These are phyloP conservation scores for Ophion ventricosus DNA, from an alignment of 2,888 invertebrate species.

Conservation along the genomic window DNA sequence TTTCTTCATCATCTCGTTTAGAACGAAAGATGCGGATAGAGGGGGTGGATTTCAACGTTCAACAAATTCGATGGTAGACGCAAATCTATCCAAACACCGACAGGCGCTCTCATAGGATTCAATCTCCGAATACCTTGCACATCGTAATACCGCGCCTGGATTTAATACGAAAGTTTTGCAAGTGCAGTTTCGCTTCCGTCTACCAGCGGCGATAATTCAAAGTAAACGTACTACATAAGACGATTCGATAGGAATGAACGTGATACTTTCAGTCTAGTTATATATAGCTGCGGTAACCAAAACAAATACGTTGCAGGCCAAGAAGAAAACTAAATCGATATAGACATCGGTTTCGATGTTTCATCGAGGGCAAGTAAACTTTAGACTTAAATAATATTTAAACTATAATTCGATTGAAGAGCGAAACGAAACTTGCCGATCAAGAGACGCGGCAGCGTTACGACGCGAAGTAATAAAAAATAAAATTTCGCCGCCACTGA, in stretches of 20 bases:
- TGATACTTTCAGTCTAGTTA: neutral
- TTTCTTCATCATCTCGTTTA: conserved; percentile 77
- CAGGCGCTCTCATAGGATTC: conserved; percentile 40
- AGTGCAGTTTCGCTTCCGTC: neutral
- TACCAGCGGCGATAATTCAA: conserved; percentile 10
- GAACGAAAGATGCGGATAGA: conserved; percentile 25
- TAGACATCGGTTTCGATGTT: neutral
- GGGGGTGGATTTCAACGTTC: conserved; percentile 40
- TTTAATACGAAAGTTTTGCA: conserved; percentile 36
- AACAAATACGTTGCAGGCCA: no score
- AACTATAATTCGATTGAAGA: no score
- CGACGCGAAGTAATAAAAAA: no score
- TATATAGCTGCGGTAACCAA: neutral
- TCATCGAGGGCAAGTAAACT: no score
- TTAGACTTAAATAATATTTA: no score
- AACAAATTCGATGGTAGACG: conserved; percentile 29
- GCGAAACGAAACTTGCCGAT: no score
- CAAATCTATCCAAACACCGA: conserved; percentile 34
- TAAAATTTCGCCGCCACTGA: no score
- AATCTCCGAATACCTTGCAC: conserved; percentile 33
- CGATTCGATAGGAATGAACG: neutral
- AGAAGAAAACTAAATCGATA: neutral
- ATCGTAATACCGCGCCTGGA: neutral
- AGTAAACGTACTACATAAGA: conserved; percentile 15
- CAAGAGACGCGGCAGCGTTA: no score